Evolutionary conservation across 2,113 vertebrate species (phyloP).

Genomic region (Toxostoma redivivum): DNA sequence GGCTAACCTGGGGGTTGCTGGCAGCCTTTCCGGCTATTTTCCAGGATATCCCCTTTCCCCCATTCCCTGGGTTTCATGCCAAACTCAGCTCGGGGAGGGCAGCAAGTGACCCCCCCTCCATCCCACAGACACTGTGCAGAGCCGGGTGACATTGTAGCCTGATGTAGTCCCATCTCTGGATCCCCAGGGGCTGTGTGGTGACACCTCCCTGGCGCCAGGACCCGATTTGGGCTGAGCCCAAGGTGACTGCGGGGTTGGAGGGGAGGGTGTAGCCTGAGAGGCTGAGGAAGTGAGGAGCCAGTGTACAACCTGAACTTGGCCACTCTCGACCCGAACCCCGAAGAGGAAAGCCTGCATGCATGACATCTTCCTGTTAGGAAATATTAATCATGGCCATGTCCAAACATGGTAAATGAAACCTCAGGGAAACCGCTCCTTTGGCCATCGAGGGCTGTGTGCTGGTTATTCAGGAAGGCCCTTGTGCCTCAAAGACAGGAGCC

Average conservation of each 20-base stretch:
- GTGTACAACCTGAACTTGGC: constrained; percentile 29
- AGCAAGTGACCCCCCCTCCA: not conserved
- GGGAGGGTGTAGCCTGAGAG: not conserved
- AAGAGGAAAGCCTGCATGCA: constrained; percentile 47
- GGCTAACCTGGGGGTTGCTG: not conserved
- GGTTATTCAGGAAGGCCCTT: constrained; percentile 19
- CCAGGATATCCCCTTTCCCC: not conserved
- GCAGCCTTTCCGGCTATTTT: not conserved
- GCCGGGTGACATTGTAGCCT: not conserved
- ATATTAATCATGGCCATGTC: constrained; percentile 34
- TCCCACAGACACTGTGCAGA: not conserved
- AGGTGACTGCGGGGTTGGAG: rapidly evolving
- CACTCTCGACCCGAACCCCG: constrained; percentile 1
- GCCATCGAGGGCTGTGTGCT: not conserved
- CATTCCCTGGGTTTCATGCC: not conserved
- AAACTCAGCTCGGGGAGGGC: not conserved
- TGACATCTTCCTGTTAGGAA: constrained; percentile 62
- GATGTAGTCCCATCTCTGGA: rapidly evolving
- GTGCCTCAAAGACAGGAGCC: not conserved
- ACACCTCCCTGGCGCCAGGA: not conserved
- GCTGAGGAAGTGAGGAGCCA: constrained; percentile 18
- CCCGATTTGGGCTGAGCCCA: not conserved
- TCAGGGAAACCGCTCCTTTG: constrained; percentile 6
- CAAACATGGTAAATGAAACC: constrained; percentile 60
- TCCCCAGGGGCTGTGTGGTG: not conserved